Evolutionary conservation across 35 echinoderm and acorn worm species (phyloP).

Genomic region (Diadema setosum): DNA sequence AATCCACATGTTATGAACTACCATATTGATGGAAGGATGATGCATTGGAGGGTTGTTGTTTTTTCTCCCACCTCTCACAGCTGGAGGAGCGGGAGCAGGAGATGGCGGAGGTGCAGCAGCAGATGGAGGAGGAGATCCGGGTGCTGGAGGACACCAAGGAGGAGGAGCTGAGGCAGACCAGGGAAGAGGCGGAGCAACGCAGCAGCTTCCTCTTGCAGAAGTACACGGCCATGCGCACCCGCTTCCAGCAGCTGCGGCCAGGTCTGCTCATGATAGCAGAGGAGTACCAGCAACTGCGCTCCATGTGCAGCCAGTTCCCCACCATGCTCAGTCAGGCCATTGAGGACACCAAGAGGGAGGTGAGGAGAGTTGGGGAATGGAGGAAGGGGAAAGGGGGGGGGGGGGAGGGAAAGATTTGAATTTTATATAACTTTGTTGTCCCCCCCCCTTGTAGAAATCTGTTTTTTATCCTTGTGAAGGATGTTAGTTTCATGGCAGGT

Average conservation of each 20-base stretch:
- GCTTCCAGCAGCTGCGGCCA: constrained; percentile 72
- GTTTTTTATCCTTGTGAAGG: too few species aligned
- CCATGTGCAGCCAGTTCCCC: constrained; percentile 89
- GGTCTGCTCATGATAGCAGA: constrained; percentile 80
- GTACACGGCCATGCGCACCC: constrained; percentile 43
- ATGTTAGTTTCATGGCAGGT: too few species aligned
- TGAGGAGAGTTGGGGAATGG: too few species aligned
- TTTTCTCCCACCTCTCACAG: neutral
- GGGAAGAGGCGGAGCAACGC: neutral
- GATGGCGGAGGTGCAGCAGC: constrained; percentile 46
- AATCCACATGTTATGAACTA: too few species aligned
- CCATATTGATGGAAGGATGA: too few species aligned
- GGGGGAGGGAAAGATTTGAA: too few species aligned
- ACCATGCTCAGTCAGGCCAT: constrained; percentile 70
- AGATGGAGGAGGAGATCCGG: constrained; percentile 49
- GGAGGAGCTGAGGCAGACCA: constrained; percentile 16
- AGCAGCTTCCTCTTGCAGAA: constrained; percentile 25
- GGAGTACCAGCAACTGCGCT: constrained; percentile 90
- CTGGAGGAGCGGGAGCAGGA: constrained; percentile 53
- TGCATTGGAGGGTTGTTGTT: neutral
- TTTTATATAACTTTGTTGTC: too few species aligned
- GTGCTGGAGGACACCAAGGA: constrained; percentile 37
- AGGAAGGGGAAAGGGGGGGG: too few species aligned
- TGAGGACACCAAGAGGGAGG: constrained; percentile 87
- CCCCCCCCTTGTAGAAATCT: too few species aligned